phyloP scores from a whole-genome alignment of 1,140 invertebrate species.

The Frieseomelitta varia region DNA sequence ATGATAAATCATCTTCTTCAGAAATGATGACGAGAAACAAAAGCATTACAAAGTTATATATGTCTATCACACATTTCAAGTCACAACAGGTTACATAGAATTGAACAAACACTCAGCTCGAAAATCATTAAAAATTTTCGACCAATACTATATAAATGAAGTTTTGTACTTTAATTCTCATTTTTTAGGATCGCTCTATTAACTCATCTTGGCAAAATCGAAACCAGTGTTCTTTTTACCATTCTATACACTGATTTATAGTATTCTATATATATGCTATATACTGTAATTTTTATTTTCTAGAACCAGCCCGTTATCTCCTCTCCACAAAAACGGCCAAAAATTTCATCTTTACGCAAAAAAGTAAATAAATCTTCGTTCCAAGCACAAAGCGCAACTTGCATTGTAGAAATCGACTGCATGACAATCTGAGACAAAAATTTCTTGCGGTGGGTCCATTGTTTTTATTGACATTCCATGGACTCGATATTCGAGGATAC shows the following conservation, averaged over 20 bases:
- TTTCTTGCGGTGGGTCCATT: constrained; percentile 27
- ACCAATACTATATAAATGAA: not conserved
- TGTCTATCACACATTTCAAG: no score
- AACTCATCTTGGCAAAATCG: not conserved
- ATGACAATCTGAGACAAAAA: constrained; percentile 13
- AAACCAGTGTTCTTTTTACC: not conserved
- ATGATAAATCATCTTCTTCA: no score
- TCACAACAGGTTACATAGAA: no score
- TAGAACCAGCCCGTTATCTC: not conserved
- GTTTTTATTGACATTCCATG: constrained; percentile 54
- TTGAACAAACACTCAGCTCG: no score
- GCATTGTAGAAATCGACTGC: not conserved
- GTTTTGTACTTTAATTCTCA: not conserved
- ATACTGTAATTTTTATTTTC: not conserved
- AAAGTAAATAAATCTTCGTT: not conserved
- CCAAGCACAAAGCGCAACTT: not conserved
- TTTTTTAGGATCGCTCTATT: not conserved
- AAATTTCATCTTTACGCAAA: not conserved
- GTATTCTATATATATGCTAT: no score
- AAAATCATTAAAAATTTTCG: no score
- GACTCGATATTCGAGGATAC: constrained; percentile 42
- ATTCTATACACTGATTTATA: no score
- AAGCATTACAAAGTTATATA: no score
- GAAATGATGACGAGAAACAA: no score
- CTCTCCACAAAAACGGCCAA: not conserved